Evolutionary conservation across 2,113 vertebrate genomes (phyloP), one percentile per base, ranked within the genome.

Genomic region (Mustelus asterias): DNA sequence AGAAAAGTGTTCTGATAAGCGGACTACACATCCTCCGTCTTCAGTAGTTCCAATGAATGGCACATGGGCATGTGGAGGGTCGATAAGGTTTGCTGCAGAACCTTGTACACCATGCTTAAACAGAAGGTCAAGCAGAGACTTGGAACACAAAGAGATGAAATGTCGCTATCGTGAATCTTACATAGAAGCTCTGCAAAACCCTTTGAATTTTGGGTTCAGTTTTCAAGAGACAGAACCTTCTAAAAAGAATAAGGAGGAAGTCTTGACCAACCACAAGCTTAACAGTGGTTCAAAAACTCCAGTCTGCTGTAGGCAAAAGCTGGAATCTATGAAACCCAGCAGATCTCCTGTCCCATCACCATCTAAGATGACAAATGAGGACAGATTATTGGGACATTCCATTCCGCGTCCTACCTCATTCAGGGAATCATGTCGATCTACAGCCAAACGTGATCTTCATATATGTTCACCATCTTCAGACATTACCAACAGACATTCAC

Each of bases 101-200:
- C 97, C 98, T 76, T 98, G 98, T 26, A 96, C 97, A 0, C 98
- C 97, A 0, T 98, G 97, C 96, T 96, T 97, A 96, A 97, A 96
- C 67, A 97, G 97, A 95, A 98, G 97, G 69, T 97, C 97, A 85
- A 97, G 96, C 0, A 96, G 93, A 37, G 97, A 97, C 16, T 96
- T 70, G 18, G 96, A 96, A 96, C 90, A 93, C 7, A 97, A 97
- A 0, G 96, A 98, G 90, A 90, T 97, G 0, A 98, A 97, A 72
- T 97, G 97, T 96, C 97, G 97, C 33, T 98, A 98, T 63, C 98
- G 97, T 0, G 98, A 98, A 63, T 98, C 98, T 14, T 98, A 98
- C 96, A 96, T 98, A 96, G 97, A 97, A 0, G 97, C 98, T 0
- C 97, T 98, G 8, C 97, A 98, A 96, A 98, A 98, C 95, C 97